Evolutionary conservation across 2,113 vertebrate species (phyloP).

Genomic region (Amazona guildingii): DNA sequence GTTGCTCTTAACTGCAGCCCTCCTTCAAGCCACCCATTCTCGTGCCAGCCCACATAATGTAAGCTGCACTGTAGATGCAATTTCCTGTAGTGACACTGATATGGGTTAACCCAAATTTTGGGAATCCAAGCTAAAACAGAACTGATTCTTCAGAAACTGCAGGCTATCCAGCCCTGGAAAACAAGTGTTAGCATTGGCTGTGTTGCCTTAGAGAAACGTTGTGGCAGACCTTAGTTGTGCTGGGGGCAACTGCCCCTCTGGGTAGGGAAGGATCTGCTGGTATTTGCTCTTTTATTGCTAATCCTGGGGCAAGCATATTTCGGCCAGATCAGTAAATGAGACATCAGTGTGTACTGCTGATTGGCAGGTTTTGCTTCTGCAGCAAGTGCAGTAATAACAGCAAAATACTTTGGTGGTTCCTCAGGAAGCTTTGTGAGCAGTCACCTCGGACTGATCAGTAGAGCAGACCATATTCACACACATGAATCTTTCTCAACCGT

Average conservation of each 20-base stretch:
- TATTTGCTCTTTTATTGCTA: background rate
- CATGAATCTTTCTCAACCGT: fast-evolving
- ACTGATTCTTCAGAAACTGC: background rate
- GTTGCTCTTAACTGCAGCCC: background rate
- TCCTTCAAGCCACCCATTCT: fast-evolving
- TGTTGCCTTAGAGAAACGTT: background rate
- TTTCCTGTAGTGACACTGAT: background rate
- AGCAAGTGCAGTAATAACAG: background rate
- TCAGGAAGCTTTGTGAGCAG: background rate
- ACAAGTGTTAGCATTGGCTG: background rate
- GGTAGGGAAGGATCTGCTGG: background rate
- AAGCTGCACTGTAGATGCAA: background rate
- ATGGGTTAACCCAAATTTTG: background rate
- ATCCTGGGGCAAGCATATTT: background rate
- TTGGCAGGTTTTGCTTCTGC: background rate
- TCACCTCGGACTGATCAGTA: background rate
- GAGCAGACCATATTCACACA: background rate
- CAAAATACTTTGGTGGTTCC: background rate
- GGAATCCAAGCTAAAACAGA: background rate
- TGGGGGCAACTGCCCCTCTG: background rate
- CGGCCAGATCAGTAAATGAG: background rate
- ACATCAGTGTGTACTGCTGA: background rate
- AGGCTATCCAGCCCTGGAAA: background rate
- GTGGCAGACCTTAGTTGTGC: background rate
- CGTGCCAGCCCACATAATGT: background rate